Conservation (phyloP, 2,113 vertebrate species). For the Rhodinocichla rosea region DNA sequence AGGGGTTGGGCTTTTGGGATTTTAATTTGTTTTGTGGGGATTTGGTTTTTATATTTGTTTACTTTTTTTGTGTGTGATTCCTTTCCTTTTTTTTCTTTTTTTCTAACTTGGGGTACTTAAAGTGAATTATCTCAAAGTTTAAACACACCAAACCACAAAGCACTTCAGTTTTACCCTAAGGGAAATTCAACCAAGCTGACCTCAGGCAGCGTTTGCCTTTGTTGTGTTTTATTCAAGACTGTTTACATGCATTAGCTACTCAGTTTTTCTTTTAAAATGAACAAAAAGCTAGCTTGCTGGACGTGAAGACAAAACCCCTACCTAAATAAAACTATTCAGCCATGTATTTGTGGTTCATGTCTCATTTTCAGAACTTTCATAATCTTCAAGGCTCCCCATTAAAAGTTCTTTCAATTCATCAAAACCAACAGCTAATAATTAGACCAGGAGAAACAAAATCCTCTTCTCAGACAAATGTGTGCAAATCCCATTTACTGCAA, state of each 20-base stretch:
- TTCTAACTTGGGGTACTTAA: background rate
- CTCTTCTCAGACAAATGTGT: constrained; percentile 10
- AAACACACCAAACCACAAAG: background rate
- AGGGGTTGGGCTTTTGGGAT: background rate
- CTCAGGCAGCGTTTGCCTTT: background rate
- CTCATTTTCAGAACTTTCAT: background rate
- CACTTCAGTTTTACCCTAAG: background rate
- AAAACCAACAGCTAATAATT: constrained; percentile 9
- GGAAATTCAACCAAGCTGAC: background rate
- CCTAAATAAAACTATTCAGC: background rate
- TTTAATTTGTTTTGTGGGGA: background rate
- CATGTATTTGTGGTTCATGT: background rate
- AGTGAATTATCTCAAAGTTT: background rate
- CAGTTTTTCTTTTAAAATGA: background rate
- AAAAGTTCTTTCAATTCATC: background rate
- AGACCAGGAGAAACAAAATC: background rate
- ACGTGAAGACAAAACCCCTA: background rate
- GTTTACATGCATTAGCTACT: background rate
- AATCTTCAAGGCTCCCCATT: background rate
- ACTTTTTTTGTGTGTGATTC: background rate
- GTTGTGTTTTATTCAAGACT: background rate
- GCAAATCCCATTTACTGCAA: constrained; percentile 32
- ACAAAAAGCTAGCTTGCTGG: background rate
- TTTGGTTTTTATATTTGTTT: background rate
- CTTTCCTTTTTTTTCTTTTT: no score